Percentiles rank a stretch among this genome's conserved stretches.
These are phyloP conservation scores for Halcyon malimbica DNA, from an alignment of 2,113 vertebrate species.

Conservation along the genomic window DNA sequence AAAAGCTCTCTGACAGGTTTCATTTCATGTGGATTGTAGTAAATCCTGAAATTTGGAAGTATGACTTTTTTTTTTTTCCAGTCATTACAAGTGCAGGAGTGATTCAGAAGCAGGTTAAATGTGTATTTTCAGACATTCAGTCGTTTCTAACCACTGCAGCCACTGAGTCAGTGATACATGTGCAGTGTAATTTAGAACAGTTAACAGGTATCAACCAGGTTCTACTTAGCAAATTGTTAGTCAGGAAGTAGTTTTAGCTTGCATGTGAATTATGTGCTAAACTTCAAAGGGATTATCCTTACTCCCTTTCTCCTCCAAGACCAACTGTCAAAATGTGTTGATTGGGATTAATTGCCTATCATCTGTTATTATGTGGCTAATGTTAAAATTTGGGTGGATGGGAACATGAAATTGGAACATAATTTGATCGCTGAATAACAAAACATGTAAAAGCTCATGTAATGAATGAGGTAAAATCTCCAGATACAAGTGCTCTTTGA, in stretches of 20 bases:
- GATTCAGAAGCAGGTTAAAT: slow-evolving; percentile 22
- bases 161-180: background rate
- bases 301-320: background rate
- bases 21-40: background rate
- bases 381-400: background rate
- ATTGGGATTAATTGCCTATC: background rate
- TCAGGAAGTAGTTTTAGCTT: slow-evolving; percentile 22
- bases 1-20: background rate
- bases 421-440: background rate
- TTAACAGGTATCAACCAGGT: slow-evolving; percentile 40
- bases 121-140: background rate
- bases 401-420: background rate
- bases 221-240: background rate
- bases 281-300: slow-evolving; percentile 23
- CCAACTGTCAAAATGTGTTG: background rate
- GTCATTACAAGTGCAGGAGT: background rate
- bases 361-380: background rate
- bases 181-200: slow-evolving; percentile 37
- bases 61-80: background rate
- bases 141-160: slow-evolving; percentile 3
- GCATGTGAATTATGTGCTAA: background rate
- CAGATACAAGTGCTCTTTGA: background rate
- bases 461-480: background rate
- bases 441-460: background rate
- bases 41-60: background rate